Evolutionary conservation across 2,888 invertebrate genomes (phyloP), one percentile per base, ranked within the genome.

Genomic region (Nephrotoma appendiculata): DNA sequence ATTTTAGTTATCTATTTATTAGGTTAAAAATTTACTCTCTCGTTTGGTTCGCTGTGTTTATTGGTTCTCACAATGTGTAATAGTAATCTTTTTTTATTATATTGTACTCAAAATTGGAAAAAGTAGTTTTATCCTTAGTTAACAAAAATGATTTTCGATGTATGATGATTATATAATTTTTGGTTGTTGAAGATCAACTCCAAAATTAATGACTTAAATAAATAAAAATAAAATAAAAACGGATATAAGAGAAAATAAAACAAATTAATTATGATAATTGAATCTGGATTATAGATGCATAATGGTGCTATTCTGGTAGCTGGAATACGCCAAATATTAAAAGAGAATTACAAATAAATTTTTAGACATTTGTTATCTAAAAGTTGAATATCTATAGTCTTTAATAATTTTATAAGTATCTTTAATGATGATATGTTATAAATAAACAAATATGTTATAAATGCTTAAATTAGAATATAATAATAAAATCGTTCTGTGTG

Each of bases 241-340:
- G n/a, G 41, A 71, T 15, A 1, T 7, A 41, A 83, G 11, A 41
- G 41, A 41, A 42, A 71, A 41, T 85, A 85, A 85, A 85, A n/a
- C 31, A 83, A 83, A 52, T 57, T 57, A 57, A 57, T 57, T 57
- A 57, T 57, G 52, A 57, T 57, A 57, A 57, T 57, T 57, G 52
- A 15, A 42, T 42, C 42, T 85, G 41, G 85, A 48, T 91, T 91
- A 92, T 87, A 92, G 91, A 90, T 91, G 91, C 92, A 91, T 92
- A 88, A 92, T 90, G 89, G 92, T 92, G 90, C 91, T 92, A 90
- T 91, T 91, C 90, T 92, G 91, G 89, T 91, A 91, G 90, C 92
- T 91, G 90, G 88, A 89, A 89, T 88, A 57, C 52, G 52, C 52
- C 15, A 57, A 57, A 57, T 57, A 57, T 57, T 57, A 57, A 57